Evolutionary conservation across 2,888 invertebrate genomes (phyloP), one percentile per base, ranked within the genome.

Genomic region (Tinea semifulvella): DNA sequence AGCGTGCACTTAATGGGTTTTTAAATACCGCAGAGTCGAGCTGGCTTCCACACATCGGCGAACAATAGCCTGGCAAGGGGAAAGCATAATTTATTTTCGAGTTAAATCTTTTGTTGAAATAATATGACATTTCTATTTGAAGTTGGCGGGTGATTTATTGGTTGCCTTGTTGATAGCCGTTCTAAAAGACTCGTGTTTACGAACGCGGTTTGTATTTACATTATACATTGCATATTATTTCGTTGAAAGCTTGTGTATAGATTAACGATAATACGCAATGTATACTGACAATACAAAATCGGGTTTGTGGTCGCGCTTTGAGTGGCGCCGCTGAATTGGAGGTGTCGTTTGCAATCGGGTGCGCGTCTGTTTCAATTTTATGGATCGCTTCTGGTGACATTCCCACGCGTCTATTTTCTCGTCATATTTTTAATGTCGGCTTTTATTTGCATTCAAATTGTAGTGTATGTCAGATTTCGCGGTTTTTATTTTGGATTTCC

Each of bases 41-140:
- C 60, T 63, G 76, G 74, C 71, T 74, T 74, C 77, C 79, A 76
- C 74, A 75, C 77, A 69, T 76, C 69, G 62, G 56, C 64, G 74
- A 77, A 79, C 77, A 79, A 79, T 70, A 56, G 65, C 62, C 57
- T 56, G 63, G 65, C 67, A 68, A 68, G 69, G 77, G 75, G 74
- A 69, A 74, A 75, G 69, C 63, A 74, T 79, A 77, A 82, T 82
- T 82, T 82, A 82, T 82, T 80, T 82, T 77, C 76, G 64, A 79
- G 81, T 81, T 81, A 81, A 82, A 82, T 81, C 81, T 82, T 82
- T 82, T 81, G 82, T 81, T 79, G 75, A 75, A 80, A 79, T 82
- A 82, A 81, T 81, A 80, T 82, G 81, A 82, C 81, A 71, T 80
- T 81, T 82, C 81, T 81, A 81, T 82, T 82, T 77, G 76, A 79